phyloP scores from a whole-genome alignment of 2,113 vertebrate genomes.

The Geococcyx californianus region DNA sequence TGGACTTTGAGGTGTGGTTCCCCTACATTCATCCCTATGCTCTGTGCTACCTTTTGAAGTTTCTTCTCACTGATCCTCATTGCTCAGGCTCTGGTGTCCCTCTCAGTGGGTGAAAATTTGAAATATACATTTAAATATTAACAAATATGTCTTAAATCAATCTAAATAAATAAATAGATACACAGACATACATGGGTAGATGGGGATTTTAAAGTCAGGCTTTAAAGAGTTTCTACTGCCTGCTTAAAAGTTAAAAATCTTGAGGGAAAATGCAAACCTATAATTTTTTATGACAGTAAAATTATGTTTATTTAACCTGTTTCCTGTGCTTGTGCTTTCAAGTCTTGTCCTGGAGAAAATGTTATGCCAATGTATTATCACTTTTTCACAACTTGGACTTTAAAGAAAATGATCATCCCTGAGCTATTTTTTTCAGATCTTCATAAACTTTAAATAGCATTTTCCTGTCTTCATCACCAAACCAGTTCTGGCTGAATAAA shows the following conservation, averaged over 20 bases:
- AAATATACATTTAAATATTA: no score
- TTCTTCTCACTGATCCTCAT: neutral
- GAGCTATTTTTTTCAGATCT: neutral
- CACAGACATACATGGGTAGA: neutral
- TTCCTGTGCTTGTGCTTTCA: constrained; percentile 27
- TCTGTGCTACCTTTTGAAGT: neutral
- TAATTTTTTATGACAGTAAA: neutral
- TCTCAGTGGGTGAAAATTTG: neutral
- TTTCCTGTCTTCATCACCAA: constrained; percentile 4
- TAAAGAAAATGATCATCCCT: neutral
- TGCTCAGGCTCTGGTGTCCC: neutral
- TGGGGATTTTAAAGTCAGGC: neutral
- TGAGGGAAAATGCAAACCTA: neutral
- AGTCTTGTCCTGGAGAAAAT: constrained; percentile 26
- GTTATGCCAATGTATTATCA: neutral
- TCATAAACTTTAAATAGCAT: constrained; percentile 28
- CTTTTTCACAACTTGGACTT: constrained; percentile 42
- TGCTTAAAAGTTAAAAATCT: neutral
- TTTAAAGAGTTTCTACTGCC: neutral
- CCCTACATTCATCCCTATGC: neutral
- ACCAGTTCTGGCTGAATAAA: constrained; percentile 5
- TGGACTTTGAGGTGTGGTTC: neutral
- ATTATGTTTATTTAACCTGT: constrained; percentile 50
- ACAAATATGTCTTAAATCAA: no score
- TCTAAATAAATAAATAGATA: neutral